Evolutionary conservation across 1,140 invertebrate species (phyloP), one percentile per base, ranked within the genome.

Genomic region (Ruditapes philippinarum): DNA sequence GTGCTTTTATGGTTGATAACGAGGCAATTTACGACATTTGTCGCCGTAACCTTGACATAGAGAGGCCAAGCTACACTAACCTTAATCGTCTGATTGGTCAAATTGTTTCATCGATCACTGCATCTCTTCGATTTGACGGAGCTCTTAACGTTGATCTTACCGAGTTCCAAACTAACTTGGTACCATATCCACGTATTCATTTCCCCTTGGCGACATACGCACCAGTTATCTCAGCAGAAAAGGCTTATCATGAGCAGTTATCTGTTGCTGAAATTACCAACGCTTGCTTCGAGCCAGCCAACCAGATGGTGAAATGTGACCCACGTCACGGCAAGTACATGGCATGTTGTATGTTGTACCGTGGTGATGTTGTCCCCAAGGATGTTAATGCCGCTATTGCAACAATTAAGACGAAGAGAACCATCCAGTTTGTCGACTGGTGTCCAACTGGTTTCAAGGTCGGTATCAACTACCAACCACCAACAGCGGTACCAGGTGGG

Each of bases 251-350:
- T 78, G 95, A 96, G 89, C 94, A 94, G 70, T 90, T 96, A 22
- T 95, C 94, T 11, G 96, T 96, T 36, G 74, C 91, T 0, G 89
- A 92, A 31, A 91, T 92, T 42, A 98, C 98, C 93, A 98, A 97
- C 95, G 91, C 97, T 17, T 98, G 98, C 95, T 98, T 98, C 96
- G 98, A 98, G 95, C 97, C 98, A 45, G 97, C 97, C 92, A 98
- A 98, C 96, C 98, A 98, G 96, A 98, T 98, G 98, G 98, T 98
- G n/a, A 98, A 98, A 95, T 98, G 98, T 95, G 98, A 98, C 95
- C 98, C 98, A 12, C 97, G 98, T 91, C 97, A 98, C 95, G 98
- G 98, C 90, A 98, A 98, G 95, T 98, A 98, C 97, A 98, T 94
- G 92, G 92, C 93, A 33, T 93, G 92, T 70, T 93, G 92, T 65